Evolutionary conservation across 2,113 vertebrate genomes (phyloP).

Genomic region (Lamprotornis superbus): DNA sequence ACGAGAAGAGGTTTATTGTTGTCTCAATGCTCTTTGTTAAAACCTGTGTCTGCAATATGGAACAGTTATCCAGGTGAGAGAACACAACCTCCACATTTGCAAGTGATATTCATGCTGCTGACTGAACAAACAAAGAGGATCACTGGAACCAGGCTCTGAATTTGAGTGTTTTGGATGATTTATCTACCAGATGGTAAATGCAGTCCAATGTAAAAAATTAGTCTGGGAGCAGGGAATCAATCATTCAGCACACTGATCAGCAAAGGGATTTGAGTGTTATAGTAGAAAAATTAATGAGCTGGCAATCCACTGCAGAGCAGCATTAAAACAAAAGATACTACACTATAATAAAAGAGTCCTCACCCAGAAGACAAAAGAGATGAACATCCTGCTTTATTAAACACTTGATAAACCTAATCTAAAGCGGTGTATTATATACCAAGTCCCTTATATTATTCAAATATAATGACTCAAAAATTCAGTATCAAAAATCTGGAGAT

Average conservation of each 20-base stretch:
- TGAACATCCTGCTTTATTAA: conserved; percentile 15
- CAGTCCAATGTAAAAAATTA: conserved; percentile 65
- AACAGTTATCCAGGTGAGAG: conserved; percentile 39
- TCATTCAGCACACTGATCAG: conserved; percentile 63
- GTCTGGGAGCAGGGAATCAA: conserved; percentile 64
- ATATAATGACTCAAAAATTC: neutral
- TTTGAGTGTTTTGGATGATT: conserved; percentile 58
- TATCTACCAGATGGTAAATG: conserved; percentile 68
- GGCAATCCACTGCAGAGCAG: conserved; percentile 43
- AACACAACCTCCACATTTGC: conserved; percentile 44
- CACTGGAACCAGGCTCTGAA: conserved; percentile 13
- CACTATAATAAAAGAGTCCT: conserved; percentile 29
- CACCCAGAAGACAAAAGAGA: conserved; percentile 37
- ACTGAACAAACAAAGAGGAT: conserved; percentile 52
- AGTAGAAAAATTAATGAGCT: conserved; percentile 68
- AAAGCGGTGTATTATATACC: neutral
- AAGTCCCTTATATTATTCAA: neutral
- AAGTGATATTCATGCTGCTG: conserved; percentile 12
- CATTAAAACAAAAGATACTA: conserved; percentile 58
- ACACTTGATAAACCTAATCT: conserved; percentile 12
- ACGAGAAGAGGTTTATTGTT: neutral
- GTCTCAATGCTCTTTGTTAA: neutral
- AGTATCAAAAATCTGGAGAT: neutral
- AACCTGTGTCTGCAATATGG: neutral
- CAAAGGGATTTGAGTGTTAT: conserved; percentile 65